Evolutionary conservation across 2,113 vertebrate species (phyloP).

Genomic region (Haemorhous mexicanus): DNA sequence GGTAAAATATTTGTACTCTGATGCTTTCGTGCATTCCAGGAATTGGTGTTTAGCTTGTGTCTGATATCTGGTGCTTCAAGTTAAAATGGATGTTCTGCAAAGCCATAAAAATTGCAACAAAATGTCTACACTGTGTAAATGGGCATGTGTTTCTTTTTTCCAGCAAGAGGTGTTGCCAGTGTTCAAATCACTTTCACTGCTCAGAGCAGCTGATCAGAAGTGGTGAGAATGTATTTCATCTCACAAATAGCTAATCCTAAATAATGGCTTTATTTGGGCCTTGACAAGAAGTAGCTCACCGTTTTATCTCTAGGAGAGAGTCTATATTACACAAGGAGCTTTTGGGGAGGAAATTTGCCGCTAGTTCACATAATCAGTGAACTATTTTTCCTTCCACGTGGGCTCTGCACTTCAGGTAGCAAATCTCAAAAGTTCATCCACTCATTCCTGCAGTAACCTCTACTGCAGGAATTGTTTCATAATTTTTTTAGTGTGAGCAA

Average conservation of each 20-base stretch:
- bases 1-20: neutral
- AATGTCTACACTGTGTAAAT: neutral
- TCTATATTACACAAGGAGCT: neutral
- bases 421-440: neutral
- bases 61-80: neutral
- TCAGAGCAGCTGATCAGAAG: neutral
- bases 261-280: slow-evolving; percentile 3
- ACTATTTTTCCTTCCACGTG: neutral
- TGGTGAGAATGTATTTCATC: neutral
- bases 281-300: neutral
- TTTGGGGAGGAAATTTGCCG: neutral
- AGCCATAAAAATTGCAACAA: neutral
- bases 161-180: neutral
- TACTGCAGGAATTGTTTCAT: neutral
- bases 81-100: neutral
- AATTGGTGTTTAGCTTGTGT: neutral
- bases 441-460: neutral
- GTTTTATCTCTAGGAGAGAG: neutral
- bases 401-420: neutral
- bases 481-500: neutral
- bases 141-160: neutral
- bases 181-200: slow-evolving; percentile 19
- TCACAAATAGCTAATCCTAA: slow-evolving; percentile 18
- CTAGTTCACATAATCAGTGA: neutral
- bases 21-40: neutral